Conservation (phyloP, 2,113 vertebrate species). For the Perca fluviatilis region DNA sequence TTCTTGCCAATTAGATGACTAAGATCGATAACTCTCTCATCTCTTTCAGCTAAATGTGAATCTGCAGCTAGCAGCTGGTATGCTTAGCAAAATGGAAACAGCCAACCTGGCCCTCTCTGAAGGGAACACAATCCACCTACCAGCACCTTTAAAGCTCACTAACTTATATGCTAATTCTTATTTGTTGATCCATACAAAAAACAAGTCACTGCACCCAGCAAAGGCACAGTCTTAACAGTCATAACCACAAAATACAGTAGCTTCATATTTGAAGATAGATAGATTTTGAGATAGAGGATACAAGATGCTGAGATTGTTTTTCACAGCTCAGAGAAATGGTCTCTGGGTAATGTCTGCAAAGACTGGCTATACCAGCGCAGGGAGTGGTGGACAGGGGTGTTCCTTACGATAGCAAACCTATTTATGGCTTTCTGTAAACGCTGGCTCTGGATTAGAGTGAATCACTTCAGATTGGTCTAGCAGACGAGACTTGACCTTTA, state of each 20-base stretch:
- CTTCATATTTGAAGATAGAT: too few relatives aligned
- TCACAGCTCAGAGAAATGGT: conserved; percentile 8
- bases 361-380: conserved; percentile 23
- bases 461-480: conserved; percentile 9
- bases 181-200: too few relatives aligned
- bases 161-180: neutral
- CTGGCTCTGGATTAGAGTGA: conserved; percentile 19
- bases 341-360: conserved; percentile 25
- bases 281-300: neutral
- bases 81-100: too few relatives aligned
- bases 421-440: conserved; percentile 37
- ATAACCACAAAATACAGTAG: neutral
- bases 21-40: too few relatives aligned
- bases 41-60: too few relatives aligned
- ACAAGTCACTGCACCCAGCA: neutral
- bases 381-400: neutral
- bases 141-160: neutral
- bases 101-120: too few relatives aligned
- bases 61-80: too few relatives aligned
- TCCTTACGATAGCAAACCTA: conserved; percentile 60
- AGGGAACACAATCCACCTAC: too few relatives aligned
- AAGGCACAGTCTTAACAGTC: neutral
- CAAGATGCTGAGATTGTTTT: conserved; percentile 14
- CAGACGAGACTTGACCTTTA: conserved; percentile 41
- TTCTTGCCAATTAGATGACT: too few relatives aligned